Percentiles rank a stretch among this genome's conserved stretches.
Conservation (phyloP, 2,888 invertebrate species). For the Drosophila monieri region DNA sequence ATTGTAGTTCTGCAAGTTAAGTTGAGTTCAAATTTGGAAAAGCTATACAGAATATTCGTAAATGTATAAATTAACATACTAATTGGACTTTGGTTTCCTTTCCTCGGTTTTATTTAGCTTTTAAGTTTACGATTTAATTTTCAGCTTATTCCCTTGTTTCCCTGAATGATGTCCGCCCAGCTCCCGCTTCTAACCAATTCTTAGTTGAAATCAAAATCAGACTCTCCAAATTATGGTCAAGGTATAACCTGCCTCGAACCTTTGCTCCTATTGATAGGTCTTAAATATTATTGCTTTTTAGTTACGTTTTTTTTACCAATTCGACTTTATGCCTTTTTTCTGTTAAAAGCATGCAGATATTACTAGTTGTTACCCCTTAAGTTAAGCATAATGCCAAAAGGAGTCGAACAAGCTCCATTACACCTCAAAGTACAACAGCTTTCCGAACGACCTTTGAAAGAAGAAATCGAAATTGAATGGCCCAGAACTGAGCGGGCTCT, state of each 20-base stretch:
- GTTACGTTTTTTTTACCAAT: slow-evolving; percentile 10
- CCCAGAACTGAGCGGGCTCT: slow-evolving; percentile 23
- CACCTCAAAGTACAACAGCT: slow-evolving; percentile 1
- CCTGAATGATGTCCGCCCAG: slow-evolving; percentile 14
- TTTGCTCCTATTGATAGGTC: slow-evolving; percentile 17
- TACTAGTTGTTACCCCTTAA: slow-evolving; percentile 60
- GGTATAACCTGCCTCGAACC: slow-evolving; percentile 1
- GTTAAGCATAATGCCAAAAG: slow-evolving; percentile 38
- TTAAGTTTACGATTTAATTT: slow-evolving; percentile 12
- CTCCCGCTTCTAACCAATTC: slow-evolving; percentile 11
- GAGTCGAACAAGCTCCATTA: slow-evolving; percentile 13
- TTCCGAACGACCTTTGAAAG: slow-evolving; percentile 14
- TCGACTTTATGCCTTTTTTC: slow-evolving; percentile 30
- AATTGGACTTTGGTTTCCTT: slow-evolving; percentile 44
- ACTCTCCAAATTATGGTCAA: slow-evolving; percentile 16
- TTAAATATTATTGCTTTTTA: background rate
- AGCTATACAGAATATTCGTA: background rate
- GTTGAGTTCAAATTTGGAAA: slow-evolving; percentile 48
- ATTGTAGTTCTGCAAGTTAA: slow-evolving; percentile 73
- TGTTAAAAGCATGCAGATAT: slow-evolving; percentile 52
- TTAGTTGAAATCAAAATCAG: slow-evolving; percentile 34
- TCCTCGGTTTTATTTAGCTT: slow-evolving; percentile 12
- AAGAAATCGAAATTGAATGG: slow-evolving; percentile 39
- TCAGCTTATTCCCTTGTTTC: too few relatives aligned
- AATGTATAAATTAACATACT: slow-evolving; percentile 58